phyloP scores from a whole-genome alignment of 2,888 invertebrate species.

The Dasypogon diadema region DNA sequence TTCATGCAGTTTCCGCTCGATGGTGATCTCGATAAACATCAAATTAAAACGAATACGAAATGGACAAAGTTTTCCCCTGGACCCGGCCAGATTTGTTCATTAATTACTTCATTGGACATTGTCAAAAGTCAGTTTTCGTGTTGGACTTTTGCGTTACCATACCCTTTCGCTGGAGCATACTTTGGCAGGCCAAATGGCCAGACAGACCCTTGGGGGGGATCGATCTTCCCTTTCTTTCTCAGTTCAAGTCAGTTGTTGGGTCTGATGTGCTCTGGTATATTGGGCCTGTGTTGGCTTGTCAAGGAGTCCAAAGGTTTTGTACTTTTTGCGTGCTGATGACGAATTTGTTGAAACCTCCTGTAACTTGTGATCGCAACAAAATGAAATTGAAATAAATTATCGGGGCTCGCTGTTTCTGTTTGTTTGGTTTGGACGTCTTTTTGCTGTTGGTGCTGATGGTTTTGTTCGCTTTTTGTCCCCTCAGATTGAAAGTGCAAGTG shows the following conservation, averaged over 20 bases:
- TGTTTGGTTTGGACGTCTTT: not conserved
- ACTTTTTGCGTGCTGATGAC: constrained; percentile 47
- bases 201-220: constrained; percentile 35
- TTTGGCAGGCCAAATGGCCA: not conserved
- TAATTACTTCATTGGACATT: constrained; percentile 45
- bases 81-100: constrained; percentile 24
- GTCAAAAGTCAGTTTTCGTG: constrained; percentile 42
- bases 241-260: constrained; percentile 12
- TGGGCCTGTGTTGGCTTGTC: constrained; percentile 17
- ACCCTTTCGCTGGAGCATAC: not conserved
- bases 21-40: not conserved
- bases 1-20: constrained; percentile 18
- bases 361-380: constrained; percentile 45
- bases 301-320: constrained; percentile 18
- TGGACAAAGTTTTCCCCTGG: not conserved
- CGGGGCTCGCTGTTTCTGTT: constrained; percentile 1
- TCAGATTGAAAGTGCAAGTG: constrained; percentile 29
- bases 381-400: constrained; percentile 50
- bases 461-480: not conserved
- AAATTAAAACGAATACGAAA: constrained; percentile 1
- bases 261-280: no score
- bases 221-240: no score
- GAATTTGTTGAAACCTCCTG: constrained; percentile 45
- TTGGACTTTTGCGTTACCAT: constrained; percentile 9
- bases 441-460: not conserved